Percentiles rank a stretch among this genome's conserved stretches.
These are phyloP conservation scores for Dendrocopos noguchii DNA, from an alignment of 2,113 vertebrate genomes.

Conservation along the genomic window DNA sequence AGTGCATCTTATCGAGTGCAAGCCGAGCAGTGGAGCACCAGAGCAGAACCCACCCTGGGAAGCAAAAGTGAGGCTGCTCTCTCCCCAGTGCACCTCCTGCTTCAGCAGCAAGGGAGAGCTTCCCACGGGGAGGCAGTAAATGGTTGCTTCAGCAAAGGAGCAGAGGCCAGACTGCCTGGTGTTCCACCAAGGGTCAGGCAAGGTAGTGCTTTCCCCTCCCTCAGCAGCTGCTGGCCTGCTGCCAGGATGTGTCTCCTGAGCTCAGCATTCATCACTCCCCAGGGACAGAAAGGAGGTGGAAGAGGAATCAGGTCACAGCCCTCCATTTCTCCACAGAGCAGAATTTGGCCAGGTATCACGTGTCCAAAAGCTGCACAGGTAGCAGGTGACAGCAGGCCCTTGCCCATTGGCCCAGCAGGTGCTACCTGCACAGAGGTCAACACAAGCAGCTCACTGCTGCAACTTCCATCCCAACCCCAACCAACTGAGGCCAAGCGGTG, in stretches of 20 bases:
- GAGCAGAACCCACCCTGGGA: not conserved
- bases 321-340: not conserved
- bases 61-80: not conserved
- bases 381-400: not conserved
- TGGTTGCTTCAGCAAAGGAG: not conserved
- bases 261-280: not conserved
- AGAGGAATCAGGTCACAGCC: constrained; percentile 16
- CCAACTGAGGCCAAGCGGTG: not conserved
- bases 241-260: constrained; percentile 15
- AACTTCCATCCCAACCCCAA: rapidly evolving
- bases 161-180: not conserved
- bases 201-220: not conserved
- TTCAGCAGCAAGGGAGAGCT: not conserved
- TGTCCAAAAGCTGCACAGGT: not conserved
- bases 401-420: rapidly evolving
- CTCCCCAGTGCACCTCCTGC: not conserved
- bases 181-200: not conserved
- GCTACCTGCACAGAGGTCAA: not conserved
- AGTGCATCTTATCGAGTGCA: not conserved
- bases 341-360: not conserved
- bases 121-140: constrained; percentile 44
- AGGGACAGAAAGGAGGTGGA: not conserved
- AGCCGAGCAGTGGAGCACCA: not conserved
- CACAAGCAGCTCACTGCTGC: not conserved
- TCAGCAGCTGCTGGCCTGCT: not conserved